Evolutionary conservation across 2,113 vertebrate species (phyloP).

Genomic region (Cyprinus carpio): DNA sequence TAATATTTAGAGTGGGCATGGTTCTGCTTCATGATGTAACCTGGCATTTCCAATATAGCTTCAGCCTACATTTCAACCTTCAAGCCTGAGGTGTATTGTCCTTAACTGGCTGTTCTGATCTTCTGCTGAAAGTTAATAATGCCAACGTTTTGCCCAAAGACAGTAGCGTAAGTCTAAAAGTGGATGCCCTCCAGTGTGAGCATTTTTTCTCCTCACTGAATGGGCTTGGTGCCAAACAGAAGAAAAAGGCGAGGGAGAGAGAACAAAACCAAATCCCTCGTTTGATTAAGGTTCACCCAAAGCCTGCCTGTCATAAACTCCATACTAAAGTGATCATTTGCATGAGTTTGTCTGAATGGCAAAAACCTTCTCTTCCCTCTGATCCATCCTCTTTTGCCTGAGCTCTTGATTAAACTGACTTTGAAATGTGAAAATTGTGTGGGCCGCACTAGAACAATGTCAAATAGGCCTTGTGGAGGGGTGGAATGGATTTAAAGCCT

Average conservation of each 20-base stretch:
- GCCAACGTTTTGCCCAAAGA: slow-evolving; percentile 51
- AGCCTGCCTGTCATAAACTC: slow-evolving; percentile 63
- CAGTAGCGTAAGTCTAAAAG: slow-evolving; percentile 55
- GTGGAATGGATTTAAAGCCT: slow-evolving; percentile 73
- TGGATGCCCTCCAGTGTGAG: slow-evolving; percentile 4
- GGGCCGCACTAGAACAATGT: slow-evolving; percentile 73
- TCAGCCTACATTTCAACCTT: neutral
- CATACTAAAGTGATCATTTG: slow-evolving; percentile 58
- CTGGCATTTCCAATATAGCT: neutral
- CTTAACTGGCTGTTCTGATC: slow-evolving; percentile 45
- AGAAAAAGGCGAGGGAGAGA: slow-evolving; percentile 36
- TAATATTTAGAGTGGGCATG: neutral
- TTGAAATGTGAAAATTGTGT: slow-evolving; percentile 66
- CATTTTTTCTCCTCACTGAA: slow-evolving; percentile 45
- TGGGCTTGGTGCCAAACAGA: slow-evolving; percentile 57
- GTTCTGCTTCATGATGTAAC: neutral
- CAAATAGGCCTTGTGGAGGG: slow-evolving; percentile 69
- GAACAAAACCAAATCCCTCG: slow-evolving; percentile 49
- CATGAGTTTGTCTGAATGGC: slow-evolving; percentile 65
- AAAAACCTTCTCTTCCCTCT: slow-evolving; percentile 59
- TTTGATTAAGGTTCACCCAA: slow-evolving; percentile 61
- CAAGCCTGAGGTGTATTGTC: slow-evolving; percentile 14
- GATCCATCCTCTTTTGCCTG: slow-evolving; percentile 46
- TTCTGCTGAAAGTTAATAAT: slow-evolving; percentile 64
- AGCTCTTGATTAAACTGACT: slow-evolving; percentile 50